Conservation (phyloP, 30 jellyfish, hydroid and myxozoan species). For the Phacellophora camtschatica region DNA sequence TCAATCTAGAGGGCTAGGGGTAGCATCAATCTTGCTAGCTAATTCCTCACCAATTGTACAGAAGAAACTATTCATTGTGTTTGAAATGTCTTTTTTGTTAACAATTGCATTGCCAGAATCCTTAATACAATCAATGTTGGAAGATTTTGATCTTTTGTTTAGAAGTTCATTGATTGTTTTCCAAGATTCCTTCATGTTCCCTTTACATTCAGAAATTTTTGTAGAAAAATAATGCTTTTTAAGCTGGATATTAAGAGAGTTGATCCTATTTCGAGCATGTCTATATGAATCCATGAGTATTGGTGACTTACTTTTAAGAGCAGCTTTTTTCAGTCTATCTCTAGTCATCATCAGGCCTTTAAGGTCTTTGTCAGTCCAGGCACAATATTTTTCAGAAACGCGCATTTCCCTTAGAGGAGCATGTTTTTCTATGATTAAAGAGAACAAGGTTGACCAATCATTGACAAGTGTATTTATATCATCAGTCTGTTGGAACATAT, state of each 20-base stretch:
- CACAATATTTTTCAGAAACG: slow-evolving; percentile 29
- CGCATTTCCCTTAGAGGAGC: slow-evolving; percentile 25
- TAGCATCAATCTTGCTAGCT: no score
- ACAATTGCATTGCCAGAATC: no score
- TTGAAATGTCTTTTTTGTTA: no score
- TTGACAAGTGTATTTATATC: slow-evolving; percentile 13
- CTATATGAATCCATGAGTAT: slow-evolving; percentile 54
- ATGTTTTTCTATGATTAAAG: slow-evolving; percentile 16
- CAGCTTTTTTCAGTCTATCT: slow-evolving; percentile 48
- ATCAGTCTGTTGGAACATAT: slow-evolving; percentile 11
- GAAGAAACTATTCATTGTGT: no score
- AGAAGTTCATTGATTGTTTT: no score
- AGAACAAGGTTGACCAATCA: slow-evolving; percentile 34
- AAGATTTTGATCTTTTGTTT: no score
- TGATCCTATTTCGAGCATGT: slow-evolving; percentile 39
- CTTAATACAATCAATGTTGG: no score
- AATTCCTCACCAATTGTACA: no score
- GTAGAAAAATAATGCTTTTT: slow-evolving; percentile 16
- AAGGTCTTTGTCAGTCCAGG: slow-evolving; percentile 21
- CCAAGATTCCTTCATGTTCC: no score
- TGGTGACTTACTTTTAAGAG: slow-evolving; percentile 5
- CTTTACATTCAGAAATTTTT: no score
- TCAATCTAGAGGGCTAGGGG: no score
- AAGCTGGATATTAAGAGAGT: slow-evolving; percentile 28
- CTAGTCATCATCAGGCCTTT: slow-evolving; percentile 18